Evolutionary conservation across 2,113 vertebrate species (phyloP).

Genomic region (Entomyzon cyanotis): DNA sequence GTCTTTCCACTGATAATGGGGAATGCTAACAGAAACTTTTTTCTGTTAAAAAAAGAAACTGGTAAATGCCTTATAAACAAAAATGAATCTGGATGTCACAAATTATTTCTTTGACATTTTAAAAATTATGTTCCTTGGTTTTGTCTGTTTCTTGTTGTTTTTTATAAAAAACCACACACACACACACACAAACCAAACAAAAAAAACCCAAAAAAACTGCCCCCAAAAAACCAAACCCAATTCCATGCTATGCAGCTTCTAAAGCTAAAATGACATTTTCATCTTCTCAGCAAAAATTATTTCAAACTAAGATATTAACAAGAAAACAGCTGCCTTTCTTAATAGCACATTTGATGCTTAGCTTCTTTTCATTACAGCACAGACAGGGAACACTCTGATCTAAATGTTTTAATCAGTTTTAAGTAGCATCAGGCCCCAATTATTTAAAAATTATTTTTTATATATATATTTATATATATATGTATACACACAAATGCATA

Average conservation of each 20-base stretch:
- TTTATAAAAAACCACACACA: background rate
- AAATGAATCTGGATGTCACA: background rate
- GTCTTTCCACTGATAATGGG: background rate
- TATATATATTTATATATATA: background rate
- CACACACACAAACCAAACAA: background rate
- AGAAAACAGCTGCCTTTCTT: conserved; percentile 21
- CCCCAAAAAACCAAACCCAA: background rate
- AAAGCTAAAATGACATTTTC: background rate
- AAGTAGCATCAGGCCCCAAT: background rate
- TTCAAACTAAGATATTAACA: conserved; percentile 26
- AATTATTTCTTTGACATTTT: background rate
- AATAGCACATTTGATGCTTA: conserved; percentile 27
- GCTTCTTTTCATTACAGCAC: conserved; percentile 6
- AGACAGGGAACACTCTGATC: conserved; percentile 1
- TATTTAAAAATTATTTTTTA: background rate
- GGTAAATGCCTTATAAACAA: background rate
- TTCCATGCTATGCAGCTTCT: background rate
- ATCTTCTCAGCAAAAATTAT: background rate
- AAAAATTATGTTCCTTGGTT: background rate
- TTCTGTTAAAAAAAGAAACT: background rate
- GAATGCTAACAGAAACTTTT: background rate
- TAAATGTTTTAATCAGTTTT: background rate
- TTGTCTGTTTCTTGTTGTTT: background rate
- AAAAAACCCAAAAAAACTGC: background rate
- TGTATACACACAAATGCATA: no score